These are phyloP conservation scores for Leptobrachium ailaonicum DNA, from an alignment of 2,113 vertebrate species.

Conservation along the genomic window DNA sequence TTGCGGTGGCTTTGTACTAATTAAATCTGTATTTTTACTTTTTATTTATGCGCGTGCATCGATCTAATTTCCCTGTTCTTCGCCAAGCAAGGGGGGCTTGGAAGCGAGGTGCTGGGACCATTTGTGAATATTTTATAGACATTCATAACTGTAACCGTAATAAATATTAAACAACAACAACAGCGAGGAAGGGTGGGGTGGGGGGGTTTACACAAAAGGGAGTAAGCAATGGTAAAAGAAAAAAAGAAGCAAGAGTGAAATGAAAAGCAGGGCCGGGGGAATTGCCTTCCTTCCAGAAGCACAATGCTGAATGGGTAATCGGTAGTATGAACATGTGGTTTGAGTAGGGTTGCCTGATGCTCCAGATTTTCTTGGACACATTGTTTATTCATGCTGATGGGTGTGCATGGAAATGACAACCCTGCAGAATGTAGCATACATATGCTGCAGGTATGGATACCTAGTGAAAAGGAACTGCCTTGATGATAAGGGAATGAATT, in stretches of 20 bases:
- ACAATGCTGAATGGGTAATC: slow-evolving; percentile 39
- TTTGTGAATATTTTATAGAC: slow-evolving; percentile 30
- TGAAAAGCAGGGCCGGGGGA: slow-evolving; percentile 36
- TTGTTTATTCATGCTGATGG: too few species aligned
- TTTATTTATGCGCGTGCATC: slow-evolving; percentile 18
- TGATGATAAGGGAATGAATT: too few species aligned
- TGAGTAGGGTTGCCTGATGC: background rate
- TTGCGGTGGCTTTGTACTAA: slow-evolving; percentile 42
- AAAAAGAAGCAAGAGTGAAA: slow-evolving; percentile 40
- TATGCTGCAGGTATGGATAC: too few species aligned
- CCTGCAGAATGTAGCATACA: too few species aligned
- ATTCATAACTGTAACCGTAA: slow-evolving; percentile 52
- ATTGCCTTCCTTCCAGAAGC: slow-evolving; percentile 40
- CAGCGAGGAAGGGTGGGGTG: background rate
- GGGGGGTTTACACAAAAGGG: slow-evolving; percentile 2
- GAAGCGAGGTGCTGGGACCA: too few species aligned
- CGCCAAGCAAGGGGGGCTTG: background rate
- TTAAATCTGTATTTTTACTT: slow-evolving; percentile 22
- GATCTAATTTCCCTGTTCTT: slow-evolving; percentile 26
- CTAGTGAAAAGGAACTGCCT: too few species aligned
- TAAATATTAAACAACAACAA: slow-evolving; percentile 40
- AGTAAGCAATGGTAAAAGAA: slow-evolving; percentile 35
- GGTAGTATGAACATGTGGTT: slow-evolving; percentile 16
- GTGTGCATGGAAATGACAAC: too few species aligned
- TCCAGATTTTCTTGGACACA: too few species aligned